Percentiles rank a stretch among this genome's conserved stretches.
Conservation (phyloP, 2,888 invertebrate species). For the Microctonus hyperodae region DNA sequence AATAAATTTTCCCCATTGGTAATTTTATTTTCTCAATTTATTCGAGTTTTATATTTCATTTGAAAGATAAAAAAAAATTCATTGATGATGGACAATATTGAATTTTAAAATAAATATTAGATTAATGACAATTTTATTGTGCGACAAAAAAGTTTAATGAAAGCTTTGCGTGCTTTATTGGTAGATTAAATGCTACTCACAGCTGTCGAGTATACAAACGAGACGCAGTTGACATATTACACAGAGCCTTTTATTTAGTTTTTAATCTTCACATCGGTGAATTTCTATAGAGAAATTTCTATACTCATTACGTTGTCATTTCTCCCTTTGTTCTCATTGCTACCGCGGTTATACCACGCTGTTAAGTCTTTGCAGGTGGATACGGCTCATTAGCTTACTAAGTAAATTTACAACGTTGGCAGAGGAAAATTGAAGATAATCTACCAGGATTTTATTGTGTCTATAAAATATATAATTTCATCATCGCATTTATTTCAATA, state of each 20-base stretch:
- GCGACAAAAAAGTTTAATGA: slow-evolving; percentile 39
- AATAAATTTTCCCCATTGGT: no score
- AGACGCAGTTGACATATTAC: neutral
- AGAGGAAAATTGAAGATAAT: neutral
- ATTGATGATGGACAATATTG: neutral
- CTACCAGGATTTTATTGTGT: neutral
- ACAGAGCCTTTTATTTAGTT: neutral
- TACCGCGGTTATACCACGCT: neutral
- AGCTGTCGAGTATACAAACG: neutral
- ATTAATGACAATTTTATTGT: slow-evolving; percentile 3
- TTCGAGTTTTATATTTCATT: neutral
- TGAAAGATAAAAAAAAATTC: neutral
- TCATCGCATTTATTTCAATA: no score
- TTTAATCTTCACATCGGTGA: neutral
- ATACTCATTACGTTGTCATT: neutral
- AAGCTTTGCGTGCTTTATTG: slow-evolving; percentile 38
- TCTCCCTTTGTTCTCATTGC: neutral
- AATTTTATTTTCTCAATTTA: neutral
- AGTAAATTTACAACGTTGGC: neutral
- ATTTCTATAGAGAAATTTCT: neutral
- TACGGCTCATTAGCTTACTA: neutral
- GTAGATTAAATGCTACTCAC: slow-evolving; percentile 35
- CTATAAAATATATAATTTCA: neutral
- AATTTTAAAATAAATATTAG: slow-evolving; percentile 26
- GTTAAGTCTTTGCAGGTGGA: neutral